These are phyloP conservation scores for Blomia tropicalis DNA, from an alignment of 2,888 invertebrate genomes.

Conservation along the genomic window DNA sequence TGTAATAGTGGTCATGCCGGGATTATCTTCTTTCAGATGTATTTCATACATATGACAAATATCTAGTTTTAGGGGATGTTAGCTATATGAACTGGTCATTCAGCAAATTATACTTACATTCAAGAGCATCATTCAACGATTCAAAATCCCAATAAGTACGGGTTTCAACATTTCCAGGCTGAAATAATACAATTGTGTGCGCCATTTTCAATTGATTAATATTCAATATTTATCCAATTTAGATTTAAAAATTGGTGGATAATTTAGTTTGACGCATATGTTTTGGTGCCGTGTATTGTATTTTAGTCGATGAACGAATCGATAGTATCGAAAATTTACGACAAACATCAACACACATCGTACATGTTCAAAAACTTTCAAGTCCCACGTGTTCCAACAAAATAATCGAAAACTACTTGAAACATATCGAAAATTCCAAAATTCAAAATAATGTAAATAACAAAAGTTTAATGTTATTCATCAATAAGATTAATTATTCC, in stretches of 20 bases:
- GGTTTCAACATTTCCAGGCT: constrained; percentile 88
- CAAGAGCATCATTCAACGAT: constrained; percentile 92
- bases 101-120: constrained; percentile 45
- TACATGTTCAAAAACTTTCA: no score
- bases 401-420: no score
- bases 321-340: no score
- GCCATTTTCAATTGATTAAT: constrained; percentile 41
- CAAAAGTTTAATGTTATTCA: no score
- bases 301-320: no score
- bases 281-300: no score
- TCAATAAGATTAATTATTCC: no score
- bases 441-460: no score
- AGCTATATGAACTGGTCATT: neutral
- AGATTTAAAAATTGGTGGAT: neutral
- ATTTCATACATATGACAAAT: constrained; percentile 99
- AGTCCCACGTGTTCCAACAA: no score
- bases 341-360: no score
- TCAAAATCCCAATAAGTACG: constrained; percentile 97
- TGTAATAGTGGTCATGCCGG: constrained; percentile 87
- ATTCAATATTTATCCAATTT: neutral
- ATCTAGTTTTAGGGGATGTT: constrained; percentile 38
- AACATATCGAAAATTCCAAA: no score
- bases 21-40: constrained; percentile 83
- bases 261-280: no score
- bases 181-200: constrained; percentile 91